These are phyloP conservation scores for Pipistrellus nathusii DNA, from an alignment of 2,797 vertebrate genomes.

Conservation along the genomic window DNA sequence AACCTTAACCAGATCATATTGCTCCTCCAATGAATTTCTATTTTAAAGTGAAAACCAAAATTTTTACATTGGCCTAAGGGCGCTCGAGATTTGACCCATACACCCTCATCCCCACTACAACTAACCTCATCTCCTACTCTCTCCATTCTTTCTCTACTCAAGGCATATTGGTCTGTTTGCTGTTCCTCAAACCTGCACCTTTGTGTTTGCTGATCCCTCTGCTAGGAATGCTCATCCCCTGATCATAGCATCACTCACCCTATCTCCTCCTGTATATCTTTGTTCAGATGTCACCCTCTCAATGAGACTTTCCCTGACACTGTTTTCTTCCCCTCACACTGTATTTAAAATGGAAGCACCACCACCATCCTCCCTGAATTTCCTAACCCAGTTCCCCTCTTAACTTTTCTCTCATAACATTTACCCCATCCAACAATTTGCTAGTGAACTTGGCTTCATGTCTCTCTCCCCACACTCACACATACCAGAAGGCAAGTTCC, in stretches of 20 bases:
- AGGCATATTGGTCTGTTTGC: background rate
- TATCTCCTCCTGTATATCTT: background rate
- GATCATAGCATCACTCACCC: background rate
- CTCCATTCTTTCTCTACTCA: background rate
- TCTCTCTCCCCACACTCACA: background rate
- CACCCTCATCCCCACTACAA: accelerated
- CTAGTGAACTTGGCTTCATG: background rate
- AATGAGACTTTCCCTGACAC: background rate
- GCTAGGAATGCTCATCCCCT: background rate
- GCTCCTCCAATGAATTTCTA: background rate
- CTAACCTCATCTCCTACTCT: background rate
- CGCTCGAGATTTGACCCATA: background rate
- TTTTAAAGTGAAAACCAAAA: conserved; percentile 3
- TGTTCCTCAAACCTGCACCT: background rate
- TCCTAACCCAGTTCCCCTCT: background rate
- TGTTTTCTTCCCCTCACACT: background rate
- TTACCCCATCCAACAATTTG: conserved; percentile 6
- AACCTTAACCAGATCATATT: background rate
- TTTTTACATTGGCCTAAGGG: background rate
- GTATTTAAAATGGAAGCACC: background rate
- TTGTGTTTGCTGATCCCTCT: background rate
- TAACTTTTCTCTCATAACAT: conserved; percentile 32
- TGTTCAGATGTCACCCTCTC: conserved; percentile 19
- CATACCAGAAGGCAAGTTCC: background rate
- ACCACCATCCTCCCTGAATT: background rate